A percentile compares a stretch with the other conserved stretches of the same genome.
These are phyloP conservation scores for Heteromormyrus szaboi DNA, from an alignment of 2,797 vertebrate genomes.

Conservation along the genomic window DNA sequence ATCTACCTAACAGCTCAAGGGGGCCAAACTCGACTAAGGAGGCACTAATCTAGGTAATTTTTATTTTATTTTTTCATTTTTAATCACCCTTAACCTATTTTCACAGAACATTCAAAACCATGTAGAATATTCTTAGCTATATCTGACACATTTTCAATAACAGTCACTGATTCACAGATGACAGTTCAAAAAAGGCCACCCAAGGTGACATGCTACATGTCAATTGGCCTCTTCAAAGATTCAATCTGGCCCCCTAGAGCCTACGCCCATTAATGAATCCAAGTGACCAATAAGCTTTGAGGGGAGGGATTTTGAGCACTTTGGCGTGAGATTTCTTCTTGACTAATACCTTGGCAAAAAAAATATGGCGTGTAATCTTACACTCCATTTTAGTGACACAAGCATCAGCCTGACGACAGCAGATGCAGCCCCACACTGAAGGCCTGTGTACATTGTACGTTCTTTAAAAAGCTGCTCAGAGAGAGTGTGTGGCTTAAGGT, in stretches of 20 bases:
- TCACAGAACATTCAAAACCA: conserved; percentile 6
- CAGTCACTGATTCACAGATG: conserved; percentile 5
- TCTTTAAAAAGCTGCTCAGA: neutral
- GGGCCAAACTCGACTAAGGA: neutral
- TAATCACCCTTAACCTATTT: neutral
- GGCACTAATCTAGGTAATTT: neutral
- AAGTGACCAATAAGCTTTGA: conserved; percentile 24
- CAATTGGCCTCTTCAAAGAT: neutral
- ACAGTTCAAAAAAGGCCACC: neutral
- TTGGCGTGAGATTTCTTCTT: conserved; percentile 12
- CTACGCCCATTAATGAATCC: conserved; percentile 17
- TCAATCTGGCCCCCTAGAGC: neutral
- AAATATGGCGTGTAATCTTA: neutral
- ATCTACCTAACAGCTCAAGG: conserved; percentile 4
- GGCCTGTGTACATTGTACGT: neutral
- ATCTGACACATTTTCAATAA: conserved; percentile 2
- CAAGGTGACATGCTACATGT: neutral
- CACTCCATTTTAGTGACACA: neutral
- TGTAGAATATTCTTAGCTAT: conserved; percentile 2
- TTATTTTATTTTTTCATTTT: neutral
- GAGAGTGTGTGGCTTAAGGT: neutral
- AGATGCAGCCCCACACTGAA: neutral
- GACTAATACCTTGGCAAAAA: conserved; percentile 40
- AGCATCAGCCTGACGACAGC: neutral
- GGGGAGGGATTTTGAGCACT: conserved; percentile 37